Evolutionary conservation across 2,113 vertebrate genomes (phyloP), one percentile per base, ranked within the genome.

Genomic region (Cavia porcellus): DNA sequence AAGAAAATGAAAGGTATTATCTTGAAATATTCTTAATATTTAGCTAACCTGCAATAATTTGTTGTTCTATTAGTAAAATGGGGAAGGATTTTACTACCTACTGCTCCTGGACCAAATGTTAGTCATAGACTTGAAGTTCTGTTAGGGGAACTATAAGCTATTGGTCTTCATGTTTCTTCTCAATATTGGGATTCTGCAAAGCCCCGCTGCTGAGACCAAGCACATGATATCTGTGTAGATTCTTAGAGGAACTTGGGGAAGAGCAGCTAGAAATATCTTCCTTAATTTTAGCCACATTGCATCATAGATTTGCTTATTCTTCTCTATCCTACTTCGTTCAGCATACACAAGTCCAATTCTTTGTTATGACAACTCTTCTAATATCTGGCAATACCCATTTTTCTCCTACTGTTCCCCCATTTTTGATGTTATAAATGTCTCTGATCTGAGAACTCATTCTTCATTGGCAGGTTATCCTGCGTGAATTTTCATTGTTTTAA

Each of bases 1-100:
- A 91, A 97, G 99, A 99, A 97, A 99, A 98, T 83, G 99, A 99
- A 98, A 99, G 99, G 99, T 99, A 99, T 98, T 62, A 13, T 90
- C 87, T 94, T 77, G 25, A 96, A 96, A 45, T 70, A 8, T 38
- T 91, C 68, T 72, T 22, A 77, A 8, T 50, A 28, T 82, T 87
- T 59, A 38, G 28, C 61, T 83, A 66, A 38, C 59, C 35, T n/a
- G 9, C 30, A 59, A 22, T 42, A 66, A 70, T 20, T 17, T 55
- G 11, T 61, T 52, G 9, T 3, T 66, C n/a, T 70, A 17, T 50
- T 32, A 22, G 19, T 35, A 57, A 64, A 14, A 79, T 25, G n/a
- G 47, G 12, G 55, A 55, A 5, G 45, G 25, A 62, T n/a, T 68
- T 47, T 52, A 47, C 42, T 20, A 2, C 57, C 45, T 82, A 12